phyloP scores from a whole-genome alignment of 30 jellyfish, hydroid and myxozoan species.

The Chrysaora quinquecirrha region DNA sequence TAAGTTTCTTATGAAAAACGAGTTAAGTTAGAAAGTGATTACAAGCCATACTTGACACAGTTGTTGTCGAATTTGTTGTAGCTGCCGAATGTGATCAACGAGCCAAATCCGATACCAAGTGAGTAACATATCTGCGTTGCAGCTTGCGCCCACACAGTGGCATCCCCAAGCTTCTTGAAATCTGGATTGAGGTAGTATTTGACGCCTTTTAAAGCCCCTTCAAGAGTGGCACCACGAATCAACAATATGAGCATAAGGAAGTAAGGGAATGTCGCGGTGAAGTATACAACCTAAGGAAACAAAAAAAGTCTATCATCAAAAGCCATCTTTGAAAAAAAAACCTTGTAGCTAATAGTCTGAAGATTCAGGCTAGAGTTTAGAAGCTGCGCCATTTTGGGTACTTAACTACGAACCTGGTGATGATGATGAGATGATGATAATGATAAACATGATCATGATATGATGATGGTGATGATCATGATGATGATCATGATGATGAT shows the following conservation, averaged over 20 bases:
- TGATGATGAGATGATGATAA: no score
- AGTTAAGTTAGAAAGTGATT: no score
- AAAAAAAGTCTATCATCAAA: not conserved
- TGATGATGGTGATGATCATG: no score
- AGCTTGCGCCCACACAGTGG: conserved; percentile 93
- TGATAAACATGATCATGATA: no score
- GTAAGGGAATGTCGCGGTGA: conserved; percentile 95
- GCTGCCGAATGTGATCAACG: conserved; percentile 93
- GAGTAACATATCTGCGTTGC: conserved; percentile 96
- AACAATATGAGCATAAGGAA: conserved; percentile 74
- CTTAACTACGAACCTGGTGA: no score
- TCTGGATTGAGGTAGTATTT: conserved; percentile 84
- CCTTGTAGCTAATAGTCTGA: no score
- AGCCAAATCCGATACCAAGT: conserved; percentile 96
- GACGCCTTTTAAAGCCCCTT: conserved; percentile 87
- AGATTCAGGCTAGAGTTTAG: no score
- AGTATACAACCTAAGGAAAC: conserved; percentile 79
- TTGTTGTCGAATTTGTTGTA: conserved; percentile 88
- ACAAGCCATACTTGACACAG: conserved; percentile 66
- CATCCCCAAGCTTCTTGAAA: conserved; percentile 70
- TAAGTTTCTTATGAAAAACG: no score
- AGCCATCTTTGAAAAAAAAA: no score
- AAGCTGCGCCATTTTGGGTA: no score
- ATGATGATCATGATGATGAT: no score
- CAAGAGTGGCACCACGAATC: conserved; percentile 86